These are phyloP conservation scores for Lepidurus couesii DNA, from an alignment of 1,140 invertebrate species.

Conservation along the genomic window DNA sequence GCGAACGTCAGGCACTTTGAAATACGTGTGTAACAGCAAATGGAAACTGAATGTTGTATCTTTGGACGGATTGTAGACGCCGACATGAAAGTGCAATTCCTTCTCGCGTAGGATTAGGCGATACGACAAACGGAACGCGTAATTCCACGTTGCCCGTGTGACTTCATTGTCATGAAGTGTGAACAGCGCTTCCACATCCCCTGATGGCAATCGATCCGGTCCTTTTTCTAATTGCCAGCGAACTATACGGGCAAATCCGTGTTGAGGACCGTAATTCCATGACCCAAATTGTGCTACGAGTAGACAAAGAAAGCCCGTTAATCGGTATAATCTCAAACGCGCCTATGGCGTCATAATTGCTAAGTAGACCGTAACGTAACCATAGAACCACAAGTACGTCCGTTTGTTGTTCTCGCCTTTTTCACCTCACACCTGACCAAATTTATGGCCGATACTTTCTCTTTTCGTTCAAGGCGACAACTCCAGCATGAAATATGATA, in stretches of 20 bases:
- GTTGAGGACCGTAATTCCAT: constrained; percentile 86
- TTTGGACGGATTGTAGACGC: constrained; percentile 84
- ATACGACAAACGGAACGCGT: constrained; percentile 61
- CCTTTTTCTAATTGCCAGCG: constrained; percentile 84
- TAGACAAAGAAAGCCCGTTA: not conserved
- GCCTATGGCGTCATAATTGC: not conserved
- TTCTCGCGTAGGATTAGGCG: constrained; percentile 81
- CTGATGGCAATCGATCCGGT: constrained; percentile 74
- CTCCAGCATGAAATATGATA: not conserved
- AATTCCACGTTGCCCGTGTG: constrained; percentile 89
- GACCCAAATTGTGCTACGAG: constrained; percentile 81
- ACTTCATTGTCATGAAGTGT: constrained; percentile 86
- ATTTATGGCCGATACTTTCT: constrained; percentile 8
- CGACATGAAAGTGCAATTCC: constrained; percentile 85
- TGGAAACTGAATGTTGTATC: constrained; percentile 86
- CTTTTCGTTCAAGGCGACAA: not conserved
- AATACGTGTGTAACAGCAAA: constrained; percentile 87
- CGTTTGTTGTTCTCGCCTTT: not conserved
- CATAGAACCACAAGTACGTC: not conserved
- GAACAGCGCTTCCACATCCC: constrained; percentile 85
- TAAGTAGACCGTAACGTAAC: not conserved
- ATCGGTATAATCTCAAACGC: not conserved
- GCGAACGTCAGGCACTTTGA: constrained; percentile 87
- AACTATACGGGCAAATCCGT: constrained; percentile 87
- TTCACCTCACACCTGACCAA: not conserved